A percentile compares a stretch with the other conserved stretches of the same genome.
Conservation (phyloP, 2,113 vertebrate species). For the Chaenocephalus aceratus region DNA sequence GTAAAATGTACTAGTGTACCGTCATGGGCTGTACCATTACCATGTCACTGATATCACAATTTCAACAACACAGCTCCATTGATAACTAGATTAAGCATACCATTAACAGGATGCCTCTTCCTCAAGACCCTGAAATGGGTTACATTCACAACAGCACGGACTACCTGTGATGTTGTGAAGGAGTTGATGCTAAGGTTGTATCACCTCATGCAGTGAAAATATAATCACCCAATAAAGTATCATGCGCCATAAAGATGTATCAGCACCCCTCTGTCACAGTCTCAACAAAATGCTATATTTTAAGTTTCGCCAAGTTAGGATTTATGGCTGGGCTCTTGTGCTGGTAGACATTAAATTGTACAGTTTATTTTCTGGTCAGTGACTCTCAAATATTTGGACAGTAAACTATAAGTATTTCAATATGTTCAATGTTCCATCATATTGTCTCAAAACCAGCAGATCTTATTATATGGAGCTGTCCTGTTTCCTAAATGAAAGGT, state of each 20-base stretch:
- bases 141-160: neutral
- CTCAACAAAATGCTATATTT: constrained; percentile 25
- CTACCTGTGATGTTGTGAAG: neutral
- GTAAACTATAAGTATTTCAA: constrained; percentile 23
- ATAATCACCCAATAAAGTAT: constrained; percentile 45
- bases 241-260: constrained; percentile 38
- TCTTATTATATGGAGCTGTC: neutral
- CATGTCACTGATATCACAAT: neutral
- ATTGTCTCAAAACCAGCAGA: neutral
- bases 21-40: neutral
- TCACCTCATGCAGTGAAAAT: constrained; percentile 40
- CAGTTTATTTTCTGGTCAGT: neutral
- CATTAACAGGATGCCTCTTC: constrained; percentile 1
- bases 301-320: constrained; percentile 18
- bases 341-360: neutral
- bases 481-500: neutral
- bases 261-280: constrained; percentile 35
- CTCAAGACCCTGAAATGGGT: neutral
- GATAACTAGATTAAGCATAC: neutral
- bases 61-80: neutral
- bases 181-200: neutral
- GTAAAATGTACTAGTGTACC: neutral
- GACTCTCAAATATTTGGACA: constrained; percentile 30
- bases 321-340: constrained; percentile 9
- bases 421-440: neutral